phyloP scores from a whole-genome alignment of 2,797 vertebrate species.

The Dendrocincla tyrannina region DNA sequence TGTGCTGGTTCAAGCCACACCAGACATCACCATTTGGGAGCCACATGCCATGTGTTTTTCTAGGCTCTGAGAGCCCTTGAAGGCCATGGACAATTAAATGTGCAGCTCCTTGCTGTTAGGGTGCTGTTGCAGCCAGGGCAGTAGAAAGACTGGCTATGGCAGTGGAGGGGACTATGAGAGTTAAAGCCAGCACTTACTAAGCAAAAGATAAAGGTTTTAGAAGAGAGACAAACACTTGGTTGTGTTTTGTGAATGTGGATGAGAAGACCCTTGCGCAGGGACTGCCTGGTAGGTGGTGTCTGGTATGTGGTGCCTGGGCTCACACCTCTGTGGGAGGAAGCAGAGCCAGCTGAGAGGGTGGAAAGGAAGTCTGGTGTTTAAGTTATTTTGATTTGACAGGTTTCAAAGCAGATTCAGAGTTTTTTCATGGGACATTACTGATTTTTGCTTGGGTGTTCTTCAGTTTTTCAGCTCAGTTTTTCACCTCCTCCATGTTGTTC shows the following conservation, averaged over 20 bases:
- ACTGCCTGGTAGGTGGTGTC: fast-evolving
- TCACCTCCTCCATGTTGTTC: neutral
- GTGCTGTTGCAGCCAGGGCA: neutral
- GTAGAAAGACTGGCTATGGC: neutral
- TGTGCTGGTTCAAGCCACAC: neutral
- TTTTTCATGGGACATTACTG: fast-evolving
- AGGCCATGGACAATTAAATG: neutral
- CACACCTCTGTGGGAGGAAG: neutral
- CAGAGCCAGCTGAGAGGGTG: neutral
- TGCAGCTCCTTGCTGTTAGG: neutral
- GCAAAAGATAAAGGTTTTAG: neutral
- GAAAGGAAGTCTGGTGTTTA: neutral
- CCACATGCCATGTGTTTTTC: fast-evolving
- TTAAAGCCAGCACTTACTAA: neutral
- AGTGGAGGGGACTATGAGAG: neutral
- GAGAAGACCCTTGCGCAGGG: neutral
- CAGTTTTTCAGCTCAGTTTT: neutral
- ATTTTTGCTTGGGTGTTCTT: neutral
- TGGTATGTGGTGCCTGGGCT: neutral
- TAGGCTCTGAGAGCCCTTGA: neutral
- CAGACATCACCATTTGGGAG: neutral
- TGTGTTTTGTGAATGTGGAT: neutral
- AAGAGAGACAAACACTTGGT: neutral
- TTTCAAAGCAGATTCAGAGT: neutral
- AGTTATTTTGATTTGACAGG: neutral